Conservation (phyloP, 2,888 invertebrate species). For the Hybos culiciformis region DNA sequence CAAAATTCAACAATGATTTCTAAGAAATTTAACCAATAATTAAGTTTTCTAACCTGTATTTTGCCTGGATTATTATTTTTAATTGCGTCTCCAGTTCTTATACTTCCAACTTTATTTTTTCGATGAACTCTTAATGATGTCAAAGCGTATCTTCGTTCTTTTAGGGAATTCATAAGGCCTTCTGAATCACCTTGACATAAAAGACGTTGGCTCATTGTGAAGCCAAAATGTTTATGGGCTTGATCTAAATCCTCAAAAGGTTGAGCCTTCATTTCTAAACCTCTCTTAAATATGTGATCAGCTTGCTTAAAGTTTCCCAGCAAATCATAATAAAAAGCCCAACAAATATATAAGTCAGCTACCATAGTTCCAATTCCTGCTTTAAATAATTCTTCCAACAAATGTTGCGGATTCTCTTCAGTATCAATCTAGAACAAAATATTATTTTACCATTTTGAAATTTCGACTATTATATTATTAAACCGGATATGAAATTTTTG, state of each 20-base stretch:
- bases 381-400: slow-evolving; percentile 68
- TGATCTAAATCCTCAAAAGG: slow-evolving; percentile 62
- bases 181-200: slow-evolving; percentile 41
- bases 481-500: neutral
- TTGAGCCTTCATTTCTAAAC: slow-evolving; percentile 61
- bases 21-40: neutral
- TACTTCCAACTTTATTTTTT: slow-evolving; percentile 41
- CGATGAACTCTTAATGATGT: slow-evolving; percentile 59
- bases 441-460: neutral
- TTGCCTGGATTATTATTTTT: slow-evolving; percentile 26
- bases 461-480: slow-evolving; percentile 1
- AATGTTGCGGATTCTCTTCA: slow-evolving; percentile 58
- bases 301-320: slow-evolving; percentile 70
- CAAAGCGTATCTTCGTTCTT: slow-evolving; percentile 61
- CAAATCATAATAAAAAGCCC: slow-evolving; percentile 80
- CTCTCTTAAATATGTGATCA: slow-evolving; percentile 65
- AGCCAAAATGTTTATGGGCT: slow-evolving; percentile 52
- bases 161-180: slow-evolving; percentile 44
- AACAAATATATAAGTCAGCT: slow-evolving; percentile 74
- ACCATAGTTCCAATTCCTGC: slow-evolving; percentile 69
- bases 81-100: slow-evolving; percentile 36
- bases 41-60: slow-evolving; percentile 20
- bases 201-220: slow-evolving; percentile 27
- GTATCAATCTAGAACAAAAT: slow-evolving; percentile 48
- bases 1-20: neutral